phyloP scores from a whole-genome alignment of 2,113 vertebrate genomes.

The human (Homo sapiens) region GRCh38 chrX:153435501-153436000 shows the following conservation, averaged over 20 bases:
- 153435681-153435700: neutral
- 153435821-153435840: neutral
- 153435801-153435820: neutral
- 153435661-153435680: neutral
- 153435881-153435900: neutral
- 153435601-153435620: neutral
- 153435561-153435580: too few species aligned
- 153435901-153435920: neutral
- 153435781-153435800: neutral
- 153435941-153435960: neutral
- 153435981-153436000: neutral
- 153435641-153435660: neutral
- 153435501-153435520: too few species aligned
- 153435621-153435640: neutral
- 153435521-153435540: too few species aligned
- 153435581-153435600: neutral
- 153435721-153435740: neutral
- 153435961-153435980: neutral
- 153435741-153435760: neutral
- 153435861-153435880: neutral
- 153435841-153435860: neutral
- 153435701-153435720: neutral
- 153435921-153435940: neutral
- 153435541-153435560: too few species aligned
- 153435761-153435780: neutral